Evolutionary conservation across 2,797 vertebrate genomes (phyloP).

Genomic region (Melanotaenia nigrans): DNA sequence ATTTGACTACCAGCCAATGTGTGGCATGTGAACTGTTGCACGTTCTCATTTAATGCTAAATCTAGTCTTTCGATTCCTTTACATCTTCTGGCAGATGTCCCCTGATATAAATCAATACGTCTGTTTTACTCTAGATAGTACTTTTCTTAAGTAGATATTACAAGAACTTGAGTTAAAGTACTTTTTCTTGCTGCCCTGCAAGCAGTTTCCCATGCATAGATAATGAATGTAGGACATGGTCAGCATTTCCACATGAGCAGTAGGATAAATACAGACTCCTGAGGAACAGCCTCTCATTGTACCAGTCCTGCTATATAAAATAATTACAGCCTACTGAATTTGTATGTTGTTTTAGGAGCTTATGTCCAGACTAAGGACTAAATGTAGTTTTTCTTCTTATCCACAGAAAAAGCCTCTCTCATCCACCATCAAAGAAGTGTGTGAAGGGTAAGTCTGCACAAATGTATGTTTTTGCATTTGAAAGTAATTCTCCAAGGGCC

Average conservation of each 20-base stretch:
- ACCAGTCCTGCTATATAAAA: slow-evolving; percentile 53
- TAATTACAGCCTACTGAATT: slow-evolving; percentile 51
- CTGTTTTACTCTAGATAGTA: slow-evolving; percentile 1
- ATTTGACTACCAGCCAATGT: neutral
- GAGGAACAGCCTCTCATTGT: slow-evolving; percentile 40
- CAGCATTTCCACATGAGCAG: slow-evolving; percentile 33
- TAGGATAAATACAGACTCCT: slow-evolving; percentile 41
- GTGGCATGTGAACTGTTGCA: neutral
- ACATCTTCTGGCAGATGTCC: neutral
- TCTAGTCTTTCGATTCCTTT: neutral
- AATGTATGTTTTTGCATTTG: slow-evolving; percentile 5
- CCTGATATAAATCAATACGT: slow-evolving; percentile 6
- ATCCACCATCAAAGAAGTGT: slow-evolving; percentile 98
- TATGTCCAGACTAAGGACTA: slow-evolving; percentile 30
- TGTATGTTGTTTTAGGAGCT: slow-evolving; percentile 52
- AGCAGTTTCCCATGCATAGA: slow-evolving; percentile 17
- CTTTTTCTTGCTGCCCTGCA: neutral
- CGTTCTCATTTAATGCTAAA: neutral
- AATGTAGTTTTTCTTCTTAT: slow-evolving; percentile 55
- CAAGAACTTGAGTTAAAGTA: slow-evolving; percentile 2
- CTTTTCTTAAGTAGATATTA: neutral
- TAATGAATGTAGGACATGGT: slow-evolving; percentile 26
- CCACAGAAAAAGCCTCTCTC: slow-evolving; percentile 97
- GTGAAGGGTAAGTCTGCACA: slow-evolving; percentile 90
- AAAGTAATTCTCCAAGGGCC: slow-evolving; percentile 23